Percentiles rank a stretch among this genome's conserved stretches.
phyloP scores from a whole-genome alignment of 2,113 vertebrate genomes.

The Anthoscopus minutus region DNA sequence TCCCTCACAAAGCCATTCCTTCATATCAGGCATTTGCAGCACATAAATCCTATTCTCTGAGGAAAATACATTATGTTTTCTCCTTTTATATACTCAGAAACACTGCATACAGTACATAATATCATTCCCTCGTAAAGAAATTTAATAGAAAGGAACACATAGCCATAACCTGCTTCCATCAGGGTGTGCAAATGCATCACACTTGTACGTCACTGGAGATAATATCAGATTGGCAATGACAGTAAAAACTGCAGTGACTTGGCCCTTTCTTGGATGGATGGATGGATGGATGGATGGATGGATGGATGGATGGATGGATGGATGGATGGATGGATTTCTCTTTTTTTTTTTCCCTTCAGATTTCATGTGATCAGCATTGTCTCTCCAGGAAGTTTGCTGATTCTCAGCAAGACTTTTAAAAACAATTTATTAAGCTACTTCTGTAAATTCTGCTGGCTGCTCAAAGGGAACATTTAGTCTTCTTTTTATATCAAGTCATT shows the following conservation, averaged over 20 bases:
- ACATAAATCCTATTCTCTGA: slow-evolving; percentile 15
- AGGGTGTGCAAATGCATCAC: not conserved
- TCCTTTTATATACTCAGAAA: not conserved
- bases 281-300: not conserved
- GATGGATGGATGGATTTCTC: not conserved
- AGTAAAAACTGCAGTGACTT: not conserved
- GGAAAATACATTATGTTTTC: slow-evolving; percentile 19
- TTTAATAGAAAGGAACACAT: not conserved
- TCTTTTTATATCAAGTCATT: not conserved
- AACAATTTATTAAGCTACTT: not conserved
- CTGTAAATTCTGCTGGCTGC: not conserved
- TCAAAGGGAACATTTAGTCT: not conserved
- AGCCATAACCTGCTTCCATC: not conserved
- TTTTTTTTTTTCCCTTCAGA: fast-evolving
- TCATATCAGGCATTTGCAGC: slow-evolving; percentile 39
- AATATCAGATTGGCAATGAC: not conserved
- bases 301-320: not conserved
- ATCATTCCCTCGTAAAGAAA: not conserved
- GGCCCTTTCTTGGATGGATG: not conserved
- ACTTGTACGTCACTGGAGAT: not conserved
- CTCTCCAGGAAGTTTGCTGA: not conserved
- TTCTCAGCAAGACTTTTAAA: not conserved
- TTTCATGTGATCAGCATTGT: not conserved
- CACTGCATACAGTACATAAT: not conserved
- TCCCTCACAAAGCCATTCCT: slow-evolving; percentile 15